Evolutionary conservation across 2,888 invertebrate species (phyloP).

Genomic region (Lithophane socia): DNA sequence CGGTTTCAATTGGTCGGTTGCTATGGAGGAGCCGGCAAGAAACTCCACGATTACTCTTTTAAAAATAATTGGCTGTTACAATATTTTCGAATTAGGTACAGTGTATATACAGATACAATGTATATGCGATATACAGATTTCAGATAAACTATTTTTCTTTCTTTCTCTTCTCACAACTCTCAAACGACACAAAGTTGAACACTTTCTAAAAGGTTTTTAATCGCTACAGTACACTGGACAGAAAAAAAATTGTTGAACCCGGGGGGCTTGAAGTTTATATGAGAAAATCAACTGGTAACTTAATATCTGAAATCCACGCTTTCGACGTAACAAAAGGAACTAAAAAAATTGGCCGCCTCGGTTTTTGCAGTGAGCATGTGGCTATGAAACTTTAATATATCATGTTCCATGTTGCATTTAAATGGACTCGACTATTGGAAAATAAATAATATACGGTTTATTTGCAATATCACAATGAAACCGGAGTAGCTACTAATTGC

Average conservation of each 20-base stretch:
- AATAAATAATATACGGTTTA: constrained; percentile 57
- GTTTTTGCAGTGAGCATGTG: constrained; percentile 42
- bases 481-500: constrained; percentile 45
- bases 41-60: no score
- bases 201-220: no score
- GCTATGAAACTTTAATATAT: constrained; percentile 62
- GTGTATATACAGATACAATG: no score
- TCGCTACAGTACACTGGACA: background rate
- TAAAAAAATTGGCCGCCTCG: constrained; percentile 20
- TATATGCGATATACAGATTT: background rate
- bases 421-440: constrained; percentile 57
- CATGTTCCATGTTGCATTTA: constrained; percentile 57
- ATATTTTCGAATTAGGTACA: no score
- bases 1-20: no score
- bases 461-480: constrained; percentile 44
- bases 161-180: background rate
- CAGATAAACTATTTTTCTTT: background rate
- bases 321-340: constrained; percentile 8
- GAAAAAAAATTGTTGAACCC: background rate
- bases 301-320: constrained; percentile 12
- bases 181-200: background rate
- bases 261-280: background rate
- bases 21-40: no score
- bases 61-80: no score
- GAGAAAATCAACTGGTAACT: constrained; percentile 9